Evolutionary conservation across 2,888 invertebrate species (phyloP).

Genomic region (Meiosimyza decipiens): DNA sequence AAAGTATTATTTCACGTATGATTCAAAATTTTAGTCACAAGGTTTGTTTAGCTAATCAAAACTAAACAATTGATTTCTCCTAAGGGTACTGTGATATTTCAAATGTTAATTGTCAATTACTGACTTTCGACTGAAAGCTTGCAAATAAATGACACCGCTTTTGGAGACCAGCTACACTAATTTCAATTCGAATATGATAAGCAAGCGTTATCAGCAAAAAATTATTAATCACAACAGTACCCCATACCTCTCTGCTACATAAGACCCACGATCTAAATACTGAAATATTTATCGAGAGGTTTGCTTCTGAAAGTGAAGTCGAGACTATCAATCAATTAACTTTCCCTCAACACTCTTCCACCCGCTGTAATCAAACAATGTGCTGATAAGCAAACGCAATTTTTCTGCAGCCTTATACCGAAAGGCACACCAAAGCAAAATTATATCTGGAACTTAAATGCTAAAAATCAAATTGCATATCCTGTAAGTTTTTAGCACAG

Average conservation of each 20-base stretch:
- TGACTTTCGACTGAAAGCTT: too few relatives aligned
- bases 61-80: too few relatives aligned
- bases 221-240: background rate
- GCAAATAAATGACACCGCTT: too few relatives aligned
- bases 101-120: too few relatives aligned
- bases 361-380: background rate
- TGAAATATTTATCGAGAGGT: background rate
- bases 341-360: background rate
- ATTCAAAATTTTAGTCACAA: background rate
- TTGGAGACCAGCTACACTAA: too few relatives aligned
- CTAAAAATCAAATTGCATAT: too few relatives aligned
- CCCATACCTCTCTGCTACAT: background rate
- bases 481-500: too few relatives aligned
- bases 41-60: too few relatives aligned
- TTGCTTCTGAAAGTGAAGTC: background rate
- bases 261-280: background rate
- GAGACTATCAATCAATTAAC: background rate
- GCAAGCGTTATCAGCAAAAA: constrained; percentile 2
- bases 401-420: too few relatives aligned
- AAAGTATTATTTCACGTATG: background rate
- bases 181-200: background rate
- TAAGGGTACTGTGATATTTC: too few relatives aligned
- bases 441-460: too few relatives aligned
- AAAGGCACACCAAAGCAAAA: too few relatives aligned
- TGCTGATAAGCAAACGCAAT: background rate